A percentile compares a stretch with the other conserved stretches of the same genome.
These are phyloP conservation scores for Sylvicapra grimmia DNA, from an alignment of 2,113 vertebrate genomes.

Conservation along the genomic window DNA sequence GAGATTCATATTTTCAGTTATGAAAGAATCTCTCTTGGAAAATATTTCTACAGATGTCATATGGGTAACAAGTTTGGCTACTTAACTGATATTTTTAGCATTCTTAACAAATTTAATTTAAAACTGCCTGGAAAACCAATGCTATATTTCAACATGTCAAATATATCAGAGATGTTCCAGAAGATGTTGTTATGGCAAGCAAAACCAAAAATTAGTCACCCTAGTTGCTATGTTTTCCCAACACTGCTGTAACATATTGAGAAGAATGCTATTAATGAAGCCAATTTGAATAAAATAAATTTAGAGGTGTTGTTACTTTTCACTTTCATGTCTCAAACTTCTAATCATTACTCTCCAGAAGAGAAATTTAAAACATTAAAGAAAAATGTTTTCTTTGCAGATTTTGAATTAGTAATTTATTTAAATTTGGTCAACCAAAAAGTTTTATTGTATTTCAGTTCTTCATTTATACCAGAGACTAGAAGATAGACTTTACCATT, in stretches of 20 bases:
- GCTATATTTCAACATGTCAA: constrained; percentile 26
- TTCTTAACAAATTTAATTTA: constrained; percentile 36
- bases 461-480: background rate
- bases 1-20: constrained; percentile 10
- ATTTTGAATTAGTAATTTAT: constrained; percentile 34
- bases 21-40: constrained; percentile 43
- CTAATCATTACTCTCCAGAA: constrained; percentile 6
- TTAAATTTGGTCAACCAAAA: constrained; percentile 12
- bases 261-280: constrained; percentile 36
- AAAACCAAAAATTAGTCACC: constrained; percentile 15
- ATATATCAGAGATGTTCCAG: background rate
- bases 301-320: constrained; percentile 37
- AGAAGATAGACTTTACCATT: background rate
- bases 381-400: constrained; percentile 17
- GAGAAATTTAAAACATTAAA: constrained; percentile 18
- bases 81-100: constrained; percentile 4
- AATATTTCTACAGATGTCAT: constrained; percentile 22
- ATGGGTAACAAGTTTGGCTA: constrained; percentile 26
- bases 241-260: constrained; percentile 24
- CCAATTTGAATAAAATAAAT: constrained; percentile 49
- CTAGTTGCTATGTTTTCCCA: constrained; percentile 40
- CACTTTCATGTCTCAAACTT: constrained; percentile 8
- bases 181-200: constrained; percentile 21
- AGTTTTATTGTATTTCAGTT: background rate
- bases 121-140: background rate